Evolutionary conservation across 2,888 invertebrate species (phyloP), one percentile per base, ranked within the genome.

Genomic region (Carcina quercana): DNA sequence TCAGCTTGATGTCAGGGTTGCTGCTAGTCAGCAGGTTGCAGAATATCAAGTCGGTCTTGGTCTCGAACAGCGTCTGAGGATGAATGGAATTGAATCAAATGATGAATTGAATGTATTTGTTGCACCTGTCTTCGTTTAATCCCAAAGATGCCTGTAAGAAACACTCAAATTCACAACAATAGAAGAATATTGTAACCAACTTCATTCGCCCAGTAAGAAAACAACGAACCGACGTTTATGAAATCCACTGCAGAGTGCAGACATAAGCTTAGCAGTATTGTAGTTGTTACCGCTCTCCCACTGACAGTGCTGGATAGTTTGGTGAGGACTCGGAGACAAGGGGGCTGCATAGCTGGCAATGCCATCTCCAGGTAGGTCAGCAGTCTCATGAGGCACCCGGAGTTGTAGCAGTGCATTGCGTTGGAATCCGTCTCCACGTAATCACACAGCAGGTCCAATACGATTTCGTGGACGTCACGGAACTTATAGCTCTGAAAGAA

Each of bases 341-440:
- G 69, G 0, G 82, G 69, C 49, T 83, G 82, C 74, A 78, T 70
- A 0, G 72, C 69, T 0, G 76, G 75, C 14, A 80, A 43, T 0
- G 82, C 82, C 74, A 80, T 73, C 39, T 83, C 82, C 13, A 83
- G 42, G 31, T 83, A 83, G 0, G 78, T 71, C 22, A 83, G 55
- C 17, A 83, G 53, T 0, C 82, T 59, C 10, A 75, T 50, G 1
- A 82, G 70, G 34, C 79, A 79, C 0, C 83, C 83, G 0, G 79
- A 72, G 28, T 74, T 68, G 45, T 72, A 80, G 14, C 82, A 35
- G 30, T 83, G 78, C 0, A 53, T 35, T 0, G 79, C 73, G 30
- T 76, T 83, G 36, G 76, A 78, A 10, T 80, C 79, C 0, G 72
- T 74, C 30, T 78, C 78, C 21, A 73, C 80, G 45, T 79, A 80